Evolutionary conservation across 2,888 invertebrate species (phyloP), one percentile per base, ranked within the genome.

Genomic region (Ellobium chinense): DNA sequence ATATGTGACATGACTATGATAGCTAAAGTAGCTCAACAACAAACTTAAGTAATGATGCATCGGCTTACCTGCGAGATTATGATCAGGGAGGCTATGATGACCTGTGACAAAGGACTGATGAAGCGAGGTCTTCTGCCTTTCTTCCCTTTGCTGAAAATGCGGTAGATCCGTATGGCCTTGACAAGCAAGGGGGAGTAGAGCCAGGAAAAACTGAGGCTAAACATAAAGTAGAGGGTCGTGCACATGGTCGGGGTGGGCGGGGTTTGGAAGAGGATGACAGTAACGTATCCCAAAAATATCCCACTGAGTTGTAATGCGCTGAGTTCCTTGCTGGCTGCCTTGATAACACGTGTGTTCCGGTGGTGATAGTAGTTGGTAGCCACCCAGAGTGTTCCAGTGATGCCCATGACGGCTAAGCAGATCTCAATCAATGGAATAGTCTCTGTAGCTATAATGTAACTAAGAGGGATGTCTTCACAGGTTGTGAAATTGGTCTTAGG

Each of bases 281-380:
- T 85, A 1, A 87, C 36, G 81, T 87, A 90, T 62, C 88, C 88
- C 9, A 87, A 60, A 27, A 85, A 78, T 21, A 88, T 83, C 4
- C 88, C 91, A 2, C 81, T 76, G 56, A 90, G 82, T 84, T 90
- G 87, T n/a, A 91, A 79, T 75, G 85, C 85, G 66, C 86, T 86
- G 65, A 90, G 85, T 60, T 89, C 90, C 24, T 87, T 77, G 63
- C 88, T 88, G 1, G 88, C 85, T 4, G 91, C 90, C 76, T 90
- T 90, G 76, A 91, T 90, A 36, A 89, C 83, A 7, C 87, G 82
- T 29, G 83, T 80, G 7, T 84, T 65, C 29, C 84, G 79, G 58
- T 79, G 69, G 27, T 65, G 37, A 24, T 80, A 24, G 66, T 80
- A 86, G 56, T 68, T 70, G 1, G 46, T 54, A 4, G 72, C 73